These are phyloP conservation scores for Cotesia typhae DNA, from an alignment of 1,140 invertebrate species.

Conservation along the genomic window DNA sequence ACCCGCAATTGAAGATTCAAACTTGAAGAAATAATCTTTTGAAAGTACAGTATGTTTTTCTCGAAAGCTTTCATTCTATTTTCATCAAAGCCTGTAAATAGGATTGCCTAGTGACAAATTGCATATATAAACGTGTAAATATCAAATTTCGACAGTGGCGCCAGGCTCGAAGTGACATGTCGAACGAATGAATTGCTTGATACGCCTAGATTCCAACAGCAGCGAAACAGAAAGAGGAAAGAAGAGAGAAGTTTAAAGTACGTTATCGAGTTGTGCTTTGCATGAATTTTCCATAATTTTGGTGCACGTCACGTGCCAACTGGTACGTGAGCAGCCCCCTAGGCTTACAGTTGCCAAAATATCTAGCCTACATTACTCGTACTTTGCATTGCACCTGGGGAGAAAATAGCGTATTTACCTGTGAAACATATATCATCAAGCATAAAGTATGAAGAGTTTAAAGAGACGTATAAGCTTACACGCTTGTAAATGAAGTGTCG, in stretches of 20 bases:
- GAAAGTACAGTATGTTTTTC: neutral
- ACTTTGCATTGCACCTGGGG: neutral
- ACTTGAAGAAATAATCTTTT: too few relatives aligned
- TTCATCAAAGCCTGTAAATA: constrained; percentile 31
- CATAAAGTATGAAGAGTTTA: neutral
- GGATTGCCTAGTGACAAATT: constrained; percentile 38
- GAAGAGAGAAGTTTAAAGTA: constrained; percentile 17
- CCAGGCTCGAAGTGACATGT: neutral
- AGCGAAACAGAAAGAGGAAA: neutral
- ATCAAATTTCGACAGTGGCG: constrained; percentile 34
- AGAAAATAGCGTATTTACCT: neutral
- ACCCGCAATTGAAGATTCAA: too few relatives aligned
- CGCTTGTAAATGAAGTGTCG: neutral
- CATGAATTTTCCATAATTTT: constrained; percentile 44
- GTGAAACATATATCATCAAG: neutral
- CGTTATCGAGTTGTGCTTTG: constrained; percentile 43
- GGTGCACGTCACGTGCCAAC: constrained; percentile 35
- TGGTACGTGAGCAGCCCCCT: constrained; percentile 21
- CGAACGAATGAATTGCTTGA: neutral
- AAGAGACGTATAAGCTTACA: neutral
- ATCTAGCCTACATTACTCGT: neutral
- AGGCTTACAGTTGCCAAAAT: constrained; percentile 5
- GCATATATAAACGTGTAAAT: constrained; percentile 37
- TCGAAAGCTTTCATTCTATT: neutral
- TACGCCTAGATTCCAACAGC: too few relatives aligned